Conservation (phyloP, 2,113 vertebrate genomes). For the Ictalurus punctatus region DNA sequence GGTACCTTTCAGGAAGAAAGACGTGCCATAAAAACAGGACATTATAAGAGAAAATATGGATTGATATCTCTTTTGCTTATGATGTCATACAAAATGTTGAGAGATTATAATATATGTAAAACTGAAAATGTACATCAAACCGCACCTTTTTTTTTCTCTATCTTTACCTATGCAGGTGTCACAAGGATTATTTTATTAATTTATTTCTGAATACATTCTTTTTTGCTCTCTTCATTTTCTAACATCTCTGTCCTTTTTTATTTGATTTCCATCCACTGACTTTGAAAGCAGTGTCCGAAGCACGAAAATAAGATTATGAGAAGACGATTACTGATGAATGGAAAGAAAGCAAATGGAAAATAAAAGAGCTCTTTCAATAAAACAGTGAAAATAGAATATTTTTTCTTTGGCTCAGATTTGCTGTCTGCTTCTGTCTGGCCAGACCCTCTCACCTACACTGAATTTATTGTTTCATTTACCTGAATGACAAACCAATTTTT, state of each 20-base stretch:
- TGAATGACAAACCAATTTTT: slow-evolving; percentile 57
- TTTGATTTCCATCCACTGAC: slow-evolving; percentile 34
- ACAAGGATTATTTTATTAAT: slow-evolving; percentile 58
- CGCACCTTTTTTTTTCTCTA: background rate
- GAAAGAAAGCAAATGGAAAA: slow-evolving; percentile 10
- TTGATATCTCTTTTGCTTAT: background rate
- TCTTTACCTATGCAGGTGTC: background rate
- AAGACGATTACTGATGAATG: slow-evolving; percentile 34
- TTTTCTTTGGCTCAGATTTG: background rate
- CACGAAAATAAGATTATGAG: slow-evolving; percentile 37
- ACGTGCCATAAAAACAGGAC: background rate
- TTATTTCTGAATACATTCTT: slow-evolving; percentile 27
- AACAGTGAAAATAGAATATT: slow-evolving; percentile 18
- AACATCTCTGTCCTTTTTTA: background rate
- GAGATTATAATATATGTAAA: background rate
- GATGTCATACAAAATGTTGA: background rate
- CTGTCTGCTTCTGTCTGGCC: slow-evolving; percentile 35
- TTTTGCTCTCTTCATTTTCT: background rate
- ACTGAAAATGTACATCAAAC: slow-evolving; percentile 34
- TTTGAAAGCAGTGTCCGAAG: slow-evolving; percentile 19
- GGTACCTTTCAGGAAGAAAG: slow-evolving; percentile 9
- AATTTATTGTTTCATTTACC: slow-evolving; percentile 50
- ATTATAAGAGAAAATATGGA: background rate
- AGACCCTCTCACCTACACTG: slow-evolving; percentile 44
- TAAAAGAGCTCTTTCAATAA: slow-evolving; percentile 12